Evolutionary conservation across 2,797 vertebrate genomes (phyloP).

Genomic region (Chromis chromis): DNA sequence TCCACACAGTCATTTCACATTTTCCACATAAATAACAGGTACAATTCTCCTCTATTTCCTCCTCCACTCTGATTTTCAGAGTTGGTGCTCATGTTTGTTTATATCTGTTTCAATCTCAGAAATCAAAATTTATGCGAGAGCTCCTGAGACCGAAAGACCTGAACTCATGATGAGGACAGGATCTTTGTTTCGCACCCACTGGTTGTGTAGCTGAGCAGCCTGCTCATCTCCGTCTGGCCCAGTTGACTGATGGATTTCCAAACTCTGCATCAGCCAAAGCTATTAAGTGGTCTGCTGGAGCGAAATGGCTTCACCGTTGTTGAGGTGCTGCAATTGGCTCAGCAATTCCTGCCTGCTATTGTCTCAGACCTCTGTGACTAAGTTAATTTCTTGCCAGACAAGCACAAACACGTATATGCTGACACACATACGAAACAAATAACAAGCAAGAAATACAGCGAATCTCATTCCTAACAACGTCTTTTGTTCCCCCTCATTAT

Average conservation of each 20-base stretch:
- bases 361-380: constrained; percentile 74
- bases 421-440: constrained; percentile 73
- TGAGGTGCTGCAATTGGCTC: constrained; percentile 66
- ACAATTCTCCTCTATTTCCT: neutral
- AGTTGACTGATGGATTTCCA: constrained; percentile 74
- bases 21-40: neutral
- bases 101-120: constrained; percentile 17
- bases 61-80: neutral
- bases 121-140: constrained; percentile 54
- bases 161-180: constrained; percentile 42
- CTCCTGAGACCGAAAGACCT: constrained; percentile 43
- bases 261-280: constrained; percentile 73
- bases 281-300: constrained; percentile 82
- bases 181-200: constrained; percentile 55
- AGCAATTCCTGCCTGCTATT: constrained; percentile 71
- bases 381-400: constrained; percentile 80
- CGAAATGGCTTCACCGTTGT: constrained; percentile 74
- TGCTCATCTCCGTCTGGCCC: constrained; percentile 66
- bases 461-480: constrained; percentile 45
- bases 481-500: constrained; percentile 62
- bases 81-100: constrained; percentile 5
- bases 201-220: constrained; percentile 57
- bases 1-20: too few relatives aligned
- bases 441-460: constrained; percentile 62
- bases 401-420: constrained; percentile 64